Conservation (phyloP, 2,113 vertebrate species). For the Siniperca knerii region DNA sequence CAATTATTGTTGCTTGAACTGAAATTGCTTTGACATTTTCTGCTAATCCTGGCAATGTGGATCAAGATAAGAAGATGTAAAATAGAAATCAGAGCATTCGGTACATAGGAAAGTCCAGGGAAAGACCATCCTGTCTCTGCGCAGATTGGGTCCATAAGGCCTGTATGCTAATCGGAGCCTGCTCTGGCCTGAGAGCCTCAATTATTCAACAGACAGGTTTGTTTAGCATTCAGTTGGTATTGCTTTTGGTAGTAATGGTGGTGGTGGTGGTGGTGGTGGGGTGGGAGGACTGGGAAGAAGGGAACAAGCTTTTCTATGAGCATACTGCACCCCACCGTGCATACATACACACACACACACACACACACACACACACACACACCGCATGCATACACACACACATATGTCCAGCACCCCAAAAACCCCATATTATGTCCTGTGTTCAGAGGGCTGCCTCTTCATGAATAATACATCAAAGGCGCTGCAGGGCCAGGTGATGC, state of each 20-base stretch:
- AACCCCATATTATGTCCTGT: slow-evolving; percentile 68
- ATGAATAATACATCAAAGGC: slow-evolving; percentile 85
- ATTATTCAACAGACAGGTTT: slow-evolving; percentile 86
- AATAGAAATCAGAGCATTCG: slow-evolving; percentile 35
- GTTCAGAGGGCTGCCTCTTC: slow-evolving; percentile 71
- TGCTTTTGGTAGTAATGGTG: slow-evolving; percentile 75
- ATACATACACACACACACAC: not conserved
- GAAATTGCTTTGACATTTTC: slow-evolving; percentile 23
- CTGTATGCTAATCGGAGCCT: slow-evolving; percentile 81
- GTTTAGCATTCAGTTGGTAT: slow-evolving; percentile 84
- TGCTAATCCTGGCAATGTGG: not conserved
- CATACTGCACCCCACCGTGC: slow-evolving; percentile 17
- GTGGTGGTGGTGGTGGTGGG: slow-evolving; percentile 45
- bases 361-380: not conserved
- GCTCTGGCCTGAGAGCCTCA: slow-evolving; percentile 77
- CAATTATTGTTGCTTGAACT: not conserved
- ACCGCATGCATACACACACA: not conserved
- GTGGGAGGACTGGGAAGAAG: slow-evolving; percentile 61
- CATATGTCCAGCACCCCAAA: slow-evolving; percentile 40
- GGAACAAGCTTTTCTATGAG: slow-evolving; percentile 53
- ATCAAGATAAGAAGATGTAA: slow-evolving; percentile 28
- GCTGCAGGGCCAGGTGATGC: slow-evolving; percentile 80
- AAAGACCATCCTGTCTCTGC: slow-evolving; percentile 62
- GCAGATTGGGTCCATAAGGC: slow-evolving; percentile 84
- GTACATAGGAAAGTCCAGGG: slow-evolving; percentile 33